Conservation (phyloP, 2,888 invertebrate genomes). For the Epirrhoe tristata region DNA sequence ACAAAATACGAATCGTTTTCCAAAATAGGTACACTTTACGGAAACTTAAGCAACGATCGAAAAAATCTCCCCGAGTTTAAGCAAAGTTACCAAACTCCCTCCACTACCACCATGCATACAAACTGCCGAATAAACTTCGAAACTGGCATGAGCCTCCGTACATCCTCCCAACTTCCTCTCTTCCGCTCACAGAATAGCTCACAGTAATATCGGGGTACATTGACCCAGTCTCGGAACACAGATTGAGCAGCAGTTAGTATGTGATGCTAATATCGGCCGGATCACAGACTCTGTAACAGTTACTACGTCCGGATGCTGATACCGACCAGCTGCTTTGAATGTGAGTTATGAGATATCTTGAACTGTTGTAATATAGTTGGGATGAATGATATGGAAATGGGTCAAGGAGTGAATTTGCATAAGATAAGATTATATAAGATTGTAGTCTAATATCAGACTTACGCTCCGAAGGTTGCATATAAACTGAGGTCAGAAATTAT, state of each 20-base stretch:
- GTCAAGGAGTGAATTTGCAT: neutral
- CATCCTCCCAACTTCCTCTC: conserved; percentile 43
- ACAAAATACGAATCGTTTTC: neutral
- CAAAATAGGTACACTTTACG: neutral
- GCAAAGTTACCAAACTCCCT: neutral
- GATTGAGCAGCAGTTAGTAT: conserved; percentile 17
- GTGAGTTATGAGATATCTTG: conserved; percentile 8
- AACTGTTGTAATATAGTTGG: neutral
- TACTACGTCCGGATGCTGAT: conserved; percentile 23
- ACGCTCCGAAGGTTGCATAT: too few relatives aligned
- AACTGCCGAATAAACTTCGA: conserved; percentile 38
- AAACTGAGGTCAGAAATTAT: too few relatives aligned
- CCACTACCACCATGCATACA: conserved; percentile 31
- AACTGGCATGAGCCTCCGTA: conserved; percentile 36
- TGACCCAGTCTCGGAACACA: conserved; percentile 34
- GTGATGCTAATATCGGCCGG: conserved; percentile 21
- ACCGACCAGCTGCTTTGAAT: conserved; percentile 5
- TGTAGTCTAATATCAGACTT: too few relatives aligned
- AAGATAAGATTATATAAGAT: too few relatives aligned
- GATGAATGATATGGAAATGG: neutral
- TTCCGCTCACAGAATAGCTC: conserved; percentile 35
- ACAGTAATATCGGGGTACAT: conserved; percentile 33
- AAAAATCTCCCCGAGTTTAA: neutral
- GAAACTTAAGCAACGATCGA: neutral
- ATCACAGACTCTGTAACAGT: conserved; percentile 25